Evolutionary conservation across 2,888 invertebrate genomes (phyloP), one percentile per base, ranked within the genome.

Genomic region (Heliconius charithonia): DNA sequence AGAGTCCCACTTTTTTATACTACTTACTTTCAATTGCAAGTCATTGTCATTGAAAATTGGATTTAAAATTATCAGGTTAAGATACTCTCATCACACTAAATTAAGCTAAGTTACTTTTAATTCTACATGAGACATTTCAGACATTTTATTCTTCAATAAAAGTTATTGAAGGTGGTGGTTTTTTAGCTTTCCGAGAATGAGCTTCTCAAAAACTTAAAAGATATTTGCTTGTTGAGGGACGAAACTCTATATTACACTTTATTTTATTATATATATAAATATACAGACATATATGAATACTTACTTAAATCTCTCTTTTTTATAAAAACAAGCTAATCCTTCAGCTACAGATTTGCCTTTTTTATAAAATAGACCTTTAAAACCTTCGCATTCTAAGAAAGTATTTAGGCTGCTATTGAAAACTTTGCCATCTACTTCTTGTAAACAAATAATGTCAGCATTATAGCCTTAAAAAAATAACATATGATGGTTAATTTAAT

Each of bases 351-450:
- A 92, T 27, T 96, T 97, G 37, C 97, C 97, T 92, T 98, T 98
- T 81, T 96, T 96, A 80, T 96, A 95, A 89, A 96, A 97, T 78
- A 96, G 84, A 19, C 97, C 97, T 71, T 93, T 88, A 79, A 96
- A 96, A 19, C 96, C 96, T 65, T 95, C 86, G 4, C 89, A 86
- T 27, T 91, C 88, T 19, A 98, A 90, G 51, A 96, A 92, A 4
- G 96, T 96, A 65, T 89, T 85, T 41, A 98, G 93, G 86, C 97
- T 97, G 82, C 95, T 87, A 12, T 96, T 91, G 90, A 97, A 98
- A 71, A 98, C 95, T 92, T 97, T 97, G 19, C 89, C 89, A 89
- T 99, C 99, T 0, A 99, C 98, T 95, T 99, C 99, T 96, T 99
- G 99, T 22, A 99, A 94, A 85, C 99, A 99, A 76, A 98, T 94